phyloP scores from a whole-genome alignment of 2,888 invertebrate genomes.

The Cantharis rustica region DNA sequence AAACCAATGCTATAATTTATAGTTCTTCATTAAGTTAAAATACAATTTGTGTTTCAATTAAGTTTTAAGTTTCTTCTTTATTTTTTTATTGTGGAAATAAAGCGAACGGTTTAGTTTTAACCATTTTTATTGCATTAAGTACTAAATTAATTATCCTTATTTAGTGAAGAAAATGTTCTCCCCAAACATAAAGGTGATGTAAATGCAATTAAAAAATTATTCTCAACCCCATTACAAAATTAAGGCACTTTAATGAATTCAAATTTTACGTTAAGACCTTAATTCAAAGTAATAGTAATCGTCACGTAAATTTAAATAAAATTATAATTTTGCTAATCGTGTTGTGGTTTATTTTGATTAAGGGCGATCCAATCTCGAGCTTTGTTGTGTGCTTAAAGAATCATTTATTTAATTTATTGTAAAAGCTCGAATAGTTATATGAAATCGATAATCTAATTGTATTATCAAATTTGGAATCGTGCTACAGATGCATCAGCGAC shows the following conservation, averaged over 20 bases:
- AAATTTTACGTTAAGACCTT: not conserved
- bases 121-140: not conserved
- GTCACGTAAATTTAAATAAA: not conserved
- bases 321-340: not conserved
- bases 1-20: not conserved
- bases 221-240: not conserved
- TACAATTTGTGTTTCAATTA: not conserved
- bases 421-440: constrained; percentile 16
- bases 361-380: not conserved
- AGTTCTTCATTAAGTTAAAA: not conserved
- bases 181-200: not conserved
- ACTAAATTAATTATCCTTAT: not conserved
- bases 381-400: not conserved
- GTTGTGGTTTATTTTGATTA: not conserved
- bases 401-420: constrained; percentile 13
- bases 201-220: not conserved
- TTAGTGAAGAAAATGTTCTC: not conserved
- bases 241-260: not conserved
- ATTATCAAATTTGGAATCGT: constrained; percentile 29
- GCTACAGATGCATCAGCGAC: constrained; percentile 31
- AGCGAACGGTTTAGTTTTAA: not conserved
- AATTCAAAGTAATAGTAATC: not conserved
- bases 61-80: not conserved
- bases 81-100: not conserved
- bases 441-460: constrained; percentile 27